Evolutionary conservation across 2,113 vertebrate species (phyloP), one percentile per base, ranked within the genome.

Genomic region (Sylvilagus bachmani): DNA sequence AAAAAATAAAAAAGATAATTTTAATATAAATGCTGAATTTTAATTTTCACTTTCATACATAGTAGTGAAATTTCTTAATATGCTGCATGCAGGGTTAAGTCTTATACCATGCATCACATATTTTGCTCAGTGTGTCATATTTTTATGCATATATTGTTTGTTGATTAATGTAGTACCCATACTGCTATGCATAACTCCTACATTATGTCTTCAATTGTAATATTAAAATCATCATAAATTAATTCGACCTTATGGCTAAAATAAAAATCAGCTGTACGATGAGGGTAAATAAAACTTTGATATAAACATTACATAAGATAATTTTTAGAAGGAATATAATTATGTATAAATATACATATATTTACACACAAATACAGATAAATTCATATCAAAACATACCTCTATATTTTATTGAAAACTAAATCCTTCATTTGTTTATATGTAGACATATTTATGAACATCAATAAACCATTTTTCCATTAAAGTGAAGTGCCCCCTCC

Each of bases 191-290:
- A 94, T 89, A 95, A 83, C 94, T 94, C 96, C 70, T 94, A 44
- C 82, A 94, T 95, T 96, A 31, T 90, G 49, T 92, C 80, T 86
- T 8, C 21, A 95, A 91, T 91, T 95, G 62, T 86, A 90, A 96
- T 96, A 95, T 96, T 93, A 94, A 95, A 93, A 88, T 84, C 89
- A 67, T 61, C 29, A 95, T 96, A 95, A 84, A 91, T 78, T 92
- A 90, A 94, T 96, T 94, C 31, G 10, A 61, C 44, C 95, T 91
- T 90, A 78, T 53, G 9, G 24, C 44, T 90, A 96, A 92, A 96
- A 55, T 90, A 89, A 95, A 96, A 84, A 75, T 93, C 29, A 66
- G 10, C 58, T 80, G 89, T 73, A 27, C 16, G 33, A 71, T 88
- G 49, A 24, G 4, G 51, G 85, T 90, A 49, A 88, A 84, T 96